Evolutionary conservation across 2,113 vertebrate species (phyloP).

Genomic region (Rhadina sibilatrix): DNA sequence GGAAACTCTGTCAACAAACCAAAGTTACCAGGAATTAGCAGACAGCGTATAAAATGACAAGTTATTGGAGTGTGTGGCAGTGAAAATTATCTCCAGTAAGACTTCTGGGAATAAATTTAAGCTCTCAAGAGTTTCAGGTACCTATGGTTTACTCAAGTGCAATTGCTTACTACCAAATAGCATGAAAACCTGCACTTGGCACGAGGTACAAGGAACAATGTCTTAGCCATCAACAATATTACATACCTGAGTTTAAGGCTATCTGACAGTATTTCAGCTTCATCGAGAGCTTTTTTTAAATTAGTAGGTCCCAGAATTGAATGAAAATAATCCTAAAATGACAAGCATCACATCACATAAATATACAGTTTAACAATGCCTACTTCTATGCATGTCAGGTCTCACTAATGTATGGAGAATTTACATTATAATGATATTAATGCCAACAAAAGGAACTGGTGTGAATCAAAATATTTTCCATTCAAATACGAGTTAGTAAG

Average conservation of each 20-base stretch:
- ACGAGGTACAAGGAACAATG: not conserved
- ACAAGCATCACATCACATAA: constrained; percentile 18
- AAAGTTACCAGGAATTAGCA: not conserved
- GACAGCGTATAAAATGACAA: not conserved
- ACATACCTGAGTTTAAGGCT: constrained; percentile 92
- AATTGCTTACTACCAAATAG: not conserved
- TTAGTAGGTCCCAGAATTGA: constrained; percentile 89
- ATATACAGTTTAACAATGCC: not conserved
- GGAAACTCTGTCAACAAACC: not conserved
- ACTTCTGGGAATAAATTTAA: not conserved
- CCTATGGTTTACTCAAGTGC: not conserved
- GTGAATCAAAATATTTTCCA: not conserved
- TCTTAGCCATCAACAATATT: not conserved
- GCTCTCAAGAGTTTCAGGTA: not conserved
- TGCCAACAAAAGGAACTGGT: not conserved
- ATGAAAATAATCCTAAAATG: constrained; percentile 87
- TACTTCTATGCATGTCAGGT: not conserved
- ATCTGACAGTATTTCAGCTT: constrained; percentile 95
- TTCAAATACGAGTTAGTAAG: not conserved
- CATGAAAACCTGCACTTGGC: not conserved
- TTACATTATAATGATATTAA: not conserved
- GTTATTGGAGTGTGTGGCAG: not conserved
- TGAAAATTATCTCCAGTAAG: not conserved
- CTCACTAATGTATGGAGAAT: not conserved
- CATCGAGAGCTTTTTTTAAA: constrained; percentile 94